A percentile compares a stretch with the other conserved stretches of the same genome.
These are phyloP conservation scores for Drosophila parvula DNA, from an alignment of 1,140 invertebrate genomes.

Conservation along the genomic window DNA sequence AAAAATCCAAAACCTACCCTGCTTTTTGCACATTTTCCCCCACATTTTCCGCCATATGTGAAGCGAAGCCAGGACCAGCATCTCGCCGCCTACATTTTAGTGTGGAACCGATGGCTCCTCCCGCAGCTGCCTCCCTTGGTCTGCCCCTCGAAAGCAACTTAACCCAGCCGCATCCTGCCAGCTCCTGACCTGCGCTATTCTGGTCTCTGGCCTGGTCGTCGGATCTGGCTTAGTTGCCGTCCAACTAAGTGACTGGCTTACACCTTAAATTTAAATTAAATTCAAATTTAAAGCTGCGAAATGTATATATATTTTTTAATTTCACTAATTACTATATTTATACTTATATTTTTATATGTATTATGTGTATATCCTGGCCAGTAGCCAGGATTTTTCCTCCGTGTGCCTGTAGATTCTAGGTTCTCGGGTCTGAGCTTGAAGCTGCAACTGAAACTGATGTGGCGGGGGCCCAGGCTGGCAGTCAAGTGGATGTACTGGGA, in stretches of 20 bases:
- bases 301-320: too few species aligned
- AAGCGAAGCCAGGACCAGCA: conserved; percentile 12
- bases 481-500: conserved; percentile 44
- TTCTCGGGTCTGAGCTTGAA: conserved; percentile 1
- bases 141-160: not conserved
- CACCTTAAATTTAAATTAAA: not conserved
- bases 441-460: conserved; percentile 23
- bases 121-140: too few species aligned
- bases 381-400: not conserved
- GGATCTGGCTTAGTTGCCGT: conserved; percentile 4
- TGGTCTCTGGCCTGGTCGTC: conserved; percentile 14
- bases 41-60: conserved; percentile 15
- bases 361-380: too few species aligned
- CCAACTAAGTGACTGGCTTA: not conserved
- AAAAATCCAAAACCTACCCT: too few species aligned
- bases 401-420: not conserved
- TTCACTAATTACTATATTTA: not conserved
- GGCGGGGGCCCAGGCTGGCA: conserved; percentile 27
- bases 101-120: conserved; percentile 21
- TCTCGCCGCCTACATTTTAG: conserved; percentile 37
- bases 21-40: not conserved
- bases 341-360: not conserved
- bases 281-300: not conserved
- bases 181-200: conserved; percentile 36
- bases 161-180: conserved; percentile 8